These are phyloP conservation scores for Sylvia atricapilla DNA, from an alignment of 2,113 vertebrate genomes.

Conservation along the genomic window DNA sequence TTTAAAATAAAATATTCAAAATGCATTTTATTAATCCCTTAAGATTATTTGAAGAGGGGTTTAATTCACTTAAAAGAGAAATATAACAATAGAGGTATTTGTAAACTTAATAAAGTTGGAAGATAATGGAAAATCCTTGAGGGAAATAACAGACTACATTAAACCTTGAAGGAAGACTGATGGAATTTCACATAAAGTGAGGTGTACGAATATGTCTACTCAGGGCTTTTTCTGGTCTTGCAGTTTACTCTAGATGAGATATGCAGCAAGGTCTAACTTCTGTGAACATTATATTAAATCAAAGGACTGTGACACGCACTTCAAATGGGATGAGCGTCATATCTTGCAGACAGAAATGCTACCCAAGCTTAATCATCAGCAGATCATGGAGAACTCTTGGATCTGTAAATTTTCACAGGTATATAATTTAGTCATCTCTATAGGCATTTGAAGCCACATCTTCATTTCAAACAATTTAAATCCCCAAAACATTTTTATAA, in stretches of 20 bases:
- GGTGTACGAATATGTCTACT: not conserved
- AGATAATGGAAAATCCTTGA: constrained; percentile 6
- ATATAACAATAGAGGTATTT: not conserved
- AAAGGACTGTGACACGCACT: not conserved
- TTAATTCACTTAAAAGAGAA: not conserved
- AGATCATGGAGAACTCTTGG: not conserved
- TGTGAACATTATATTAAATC: not conserved
- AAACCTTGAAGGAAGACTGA: not conserved
- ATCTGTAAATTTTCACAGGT: constrained; percentile 3
- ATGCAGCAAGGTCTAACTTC: not conserved
- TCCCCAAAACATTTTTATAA: not conserved
- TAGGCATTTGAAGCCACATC: not conserved
- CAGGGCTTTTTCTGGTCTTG: not conserved
- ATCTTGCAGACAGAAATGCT: not conserved
- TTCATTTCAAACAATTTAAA: not conserved
- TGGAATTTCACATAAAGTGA: not conserved
- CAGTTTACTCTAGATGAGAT: not conserved
- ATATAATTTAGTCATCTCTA: not conserved
- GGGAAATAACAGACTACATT: constrained; percentile 18
- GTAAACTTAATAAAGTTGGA: constrained; percentile 6
- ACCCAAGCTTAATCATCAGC: not conserved
- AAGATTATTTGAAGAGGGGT: not conserved
- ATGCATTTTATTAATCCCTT: not conserved
- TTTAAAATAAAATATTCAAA: not conserved
- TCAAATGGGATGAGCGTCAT: not conserved